These are phyloP conservation scores for Cremastinae sp. DNA, from an alignment of 2,888 invertebrate genomes.

Conservation along the genomic window DNA sequence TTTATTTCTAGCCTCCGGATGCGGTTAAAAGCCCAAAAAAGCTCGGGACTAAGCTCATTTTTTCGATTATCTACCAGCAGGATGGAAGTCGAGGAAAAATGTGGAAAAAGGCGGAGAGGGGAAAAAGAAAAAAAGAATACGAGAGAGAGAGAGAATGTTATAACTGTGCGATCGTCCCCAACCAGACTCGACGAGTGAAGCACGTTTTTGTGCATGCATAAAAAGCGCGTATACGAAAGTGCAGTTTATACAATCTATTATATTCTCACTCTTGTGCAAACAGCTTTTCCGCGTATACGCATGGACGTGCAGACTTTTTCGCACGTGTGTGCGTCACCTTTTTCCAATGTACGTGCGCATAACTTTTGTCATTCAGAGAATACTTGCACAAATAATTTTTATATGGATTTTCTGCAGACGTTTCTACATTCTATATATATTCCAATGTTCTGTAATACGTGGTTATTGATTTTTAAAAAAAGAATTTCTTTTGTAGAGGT, in stretches of 20 bases:
- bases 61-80: background rate
- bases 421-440: no score
- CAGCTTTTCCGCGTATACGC: conserved; percentile 57
- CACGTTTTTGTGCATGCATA: conserved; percentile 15
- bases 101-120: background rate
- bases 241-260: conserved; percentile 38
- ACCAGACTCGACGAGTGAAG: conserved; percentile 25
- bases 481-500: no score
- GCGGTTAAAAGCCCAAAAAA: conserved; percentile 31
- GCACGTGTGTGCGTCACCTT: no score
- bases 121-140: conserved; percentile 11
- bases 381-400: no score
- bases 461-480: no score
- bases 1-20: conserved; percentile 27
- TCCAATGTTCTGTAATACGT: no score
- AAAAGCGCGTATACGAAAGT: conserved; percentile 2
- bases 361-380: no score
- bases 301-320: no score
- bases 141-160: conserved; percentile 4
- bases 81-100: background rate
- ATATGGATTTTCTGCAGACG: no score
- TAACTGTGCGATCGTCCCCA: conserved; percentile 22
- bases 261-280: conserved; percentile 66
- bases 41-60: conserved; percentile 2
- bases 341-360: no score